Evolutionary conservation across 2,113 vertebrate genomes (phyloP).

Genomic region (Hystrix cristata): DNA sequence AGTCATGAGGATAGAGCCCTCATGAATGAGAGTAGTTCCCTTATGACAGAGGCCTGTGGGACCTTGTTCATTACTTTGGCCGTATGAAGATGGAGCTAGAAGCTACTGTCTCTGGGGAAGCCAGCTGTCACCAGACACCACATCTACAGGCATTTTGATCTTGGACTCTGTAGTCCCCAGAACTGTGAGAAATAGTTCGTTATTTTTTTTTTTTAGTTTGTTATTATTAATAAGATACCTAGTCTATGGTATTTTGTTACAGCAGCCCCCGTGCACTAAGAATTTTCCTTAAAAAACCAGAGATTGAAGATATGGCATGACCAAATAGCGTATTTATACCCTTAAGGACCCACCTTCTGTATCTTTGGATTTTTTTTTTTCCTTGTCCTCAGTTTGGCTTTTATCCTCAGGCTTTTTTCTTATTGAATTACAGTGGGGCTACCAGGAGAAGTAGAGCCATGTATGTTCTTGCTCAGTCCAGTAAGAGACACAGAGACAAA

Average conservation of each 20-base stretch:
- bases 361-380: neutral
- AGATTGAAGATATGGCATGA: neutral
- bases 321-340: neutral
- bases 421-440: neutral
- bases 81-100: neutral
- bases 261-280: neutral
- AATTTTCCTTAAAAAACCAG: neutral
- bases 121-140: neutral
- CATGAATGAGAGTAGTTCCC: neutral
- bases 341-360: neutral
- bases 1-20: neutral
- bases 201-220: neutral
- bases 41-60: neutral
- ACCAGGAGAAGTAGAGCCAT: neutral
- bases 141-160: neutral
- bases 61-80: neutral
- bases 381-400: slow-evolving; percentile 2
- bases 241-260: neutral
- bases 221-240: neutral
- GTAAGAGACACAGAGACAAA: neutral
- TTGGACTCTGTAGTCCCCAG: neutral
- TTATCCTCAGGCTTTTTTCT: slow-evolving; percentile 28
- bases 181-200: neutral
- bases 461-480: neutral
- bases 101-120: neutral